A percentile compares a stretch with the other conserved stretches of the same genome.
Evolutionary conservation across 2,113 vertebrate species (phyloP).

Genomic region (Protomyctophum bolini): DNA sequence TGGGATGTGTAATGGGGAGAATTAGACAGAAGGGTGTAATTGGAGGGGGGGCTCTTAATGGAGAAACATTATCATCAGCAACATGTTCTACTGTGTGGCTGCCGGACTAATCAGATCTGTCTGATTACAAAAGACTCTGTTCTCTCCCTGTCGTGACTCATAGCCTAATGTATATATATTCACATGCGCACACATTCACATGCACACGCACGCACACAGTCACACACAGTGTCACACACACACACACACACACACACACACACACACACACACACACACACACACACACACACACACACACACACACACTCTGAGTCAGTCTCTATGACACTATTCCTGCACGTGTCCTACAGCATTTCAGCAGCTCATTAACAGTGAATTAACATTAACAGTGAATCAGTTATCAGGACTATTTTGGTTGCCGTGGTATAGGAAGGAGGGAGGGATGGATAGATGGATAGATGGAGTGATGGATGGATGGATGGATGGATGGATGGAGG

Average conservation of each 20-base stretch:
- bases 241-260: too few species aligned
- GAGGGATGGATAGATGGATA: background rate
- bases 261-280: too few species aligned
- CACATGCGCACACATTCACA: too few species aligned
- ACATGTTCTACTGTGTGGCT: constrained; percentile 17
- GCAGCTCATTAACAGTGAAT: constrained; percentile 50
- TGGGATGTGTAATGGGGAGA: constrained; percentile 37
- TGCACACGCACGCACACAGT: too few species aligned
- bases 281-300: background rate
- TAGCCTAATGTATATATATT: too few species aligned
- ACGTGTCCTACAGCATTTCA: constrained; percentile 22
- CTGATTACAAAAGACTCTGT: constrained; percentile 44
- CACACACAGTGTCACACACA: too few species aligned
- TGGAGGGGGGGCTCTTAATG: constrained; percentile 33
- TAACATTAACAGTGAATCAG: constrained; percentile 47
- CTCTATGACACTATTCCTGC: constrained; percentile 15
- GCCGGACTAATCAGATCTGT: constrained; percentile 54
- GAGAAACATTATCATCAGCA: constrained; percentile 36
- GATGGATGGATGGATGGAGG: background rate
- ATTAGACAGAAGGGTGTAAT: constrained; percentile 62
- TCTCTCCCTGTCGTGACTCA: constrained; percentile 9
- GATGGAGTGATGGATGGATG: background rate
- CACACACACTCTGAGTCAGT: constrained; percentile 43
- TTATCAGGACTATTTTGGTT: constrained; percentile 36
- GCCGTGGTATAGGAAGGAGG: background rate